Evolutionary conservation across 2,113 vertebrate species (phyloP), one percentile per base, ranked within the genome.

Genomic region (Toxostoma redivivum): DNA sequence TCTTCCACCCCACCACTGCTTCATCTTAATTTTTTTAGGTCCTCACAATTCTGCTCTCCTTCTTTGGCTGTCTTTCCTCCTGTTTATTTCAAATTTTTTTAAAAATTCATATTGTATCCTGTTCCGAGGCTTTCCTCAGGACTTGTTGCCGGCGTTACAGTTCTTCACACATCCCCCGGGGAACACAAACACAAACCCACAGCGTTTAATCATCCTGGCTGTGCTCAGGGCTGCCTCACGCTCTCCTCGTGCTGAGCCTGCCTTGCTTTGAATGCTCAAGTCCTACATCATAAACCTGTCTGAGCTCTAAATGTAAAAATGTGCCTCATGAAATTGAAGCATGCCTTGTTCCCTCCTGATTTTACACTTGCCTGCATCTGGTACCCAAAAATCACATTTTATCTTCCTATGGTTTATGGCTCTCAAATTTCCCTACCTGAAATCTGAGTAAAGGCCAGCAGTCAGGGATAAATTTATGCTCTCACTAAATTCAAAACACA

Each of bases 71-170:
- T 24, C 82, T 81, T 81, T 27, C 45, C 8, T 47, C n/a, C 23
- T 53, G 7, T 7, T 31, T 14, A 9, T 20, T n/a, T 42, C 20
- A 8, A 2, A 3, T 25, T 10, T 21, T 12, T 40, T 24, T 22
- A 38, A 38, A 38, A 27, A 48, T 76, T 77, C 25, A 0, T 51
- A 1, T 48, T 67, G 30, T 19, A 9, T 31, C 15, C 42, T 11
- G 61, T 37, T 81, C 25, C 0, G 0, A 81, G 65, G 56, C 73
- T 73, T 48, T 47, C 56, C 40, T 73, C 21, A 11, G 45, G 60
- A 76, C 25, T 23, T 35, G 69, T 51, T 23, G 1, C 56, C 0
- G 1, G 53, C 13, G 15, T n/a, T 71, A 3, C n/a, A 5, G 37
- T 38, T 23, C 54, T 51, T 87, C 78, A 16, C 50, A 10, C 67